Evolutionary conservation across 2,797 vertebrate species (phyloP), one percentile per base, ranked within the genome.

Genomic region (Pangasius krempfi): DNA sequence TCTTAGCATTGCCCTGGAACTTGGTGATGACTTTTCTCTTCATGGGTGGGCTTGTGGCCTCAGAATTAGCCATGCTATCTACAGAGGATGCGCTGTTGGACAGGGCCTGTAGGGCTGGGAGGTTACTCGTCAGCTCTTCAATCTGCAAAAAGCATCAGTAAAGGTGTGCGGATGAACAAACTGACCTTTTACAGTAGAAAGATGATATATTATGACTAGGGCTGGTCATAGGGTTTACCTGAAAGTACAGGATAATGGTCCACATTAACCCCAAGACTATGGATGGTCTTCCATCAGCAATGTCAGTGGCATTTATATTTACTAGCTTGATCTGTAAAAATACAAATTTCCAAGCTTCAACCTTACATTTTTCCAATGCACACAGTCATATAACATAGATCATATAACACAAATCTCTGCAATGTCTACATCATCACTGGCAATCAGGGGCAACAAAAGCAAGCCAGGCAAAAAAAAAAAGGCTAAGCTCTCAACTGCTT

Each of bases 201-300:
- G 40, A n/a, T 66, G 5, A 86, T 72, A 47, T 27, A 73, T 7
- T 30, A n/a, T 30, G 2, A 75, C 1, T n/a, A 37, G n/a, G 12
- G 12, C 27, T 33, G 52, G 5, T 44, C 16, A 70, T 70, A 52
- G 1, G 33, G n/a, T 52, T 50, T 97, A 99, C 99, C 98, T 99
- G 99, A 93, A 99, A 99, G 94, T 99, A 99, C 0, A 99, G 96
- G 94, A 99, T 99, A 88, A 99, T 94, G 86, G 98, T 99, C 99
- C 99, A 99, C 90, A 99, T 94, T 93, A 99, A 95, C 33, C 99
- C 99, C 6, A 99, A 97, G 47, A 99, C 97, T 89, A 99, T 99
- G 18, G 99, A 98, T 12, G 98, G 98, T 12, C 97, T 96, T 75
- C 99, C 99, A 92, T 99, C 99, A 91, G 97, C 99, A 90, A 99